phyloP scores from a whole-genome alignment of 2,113 vertebrate species.

The Salvelinus fontinalis region DNA sequence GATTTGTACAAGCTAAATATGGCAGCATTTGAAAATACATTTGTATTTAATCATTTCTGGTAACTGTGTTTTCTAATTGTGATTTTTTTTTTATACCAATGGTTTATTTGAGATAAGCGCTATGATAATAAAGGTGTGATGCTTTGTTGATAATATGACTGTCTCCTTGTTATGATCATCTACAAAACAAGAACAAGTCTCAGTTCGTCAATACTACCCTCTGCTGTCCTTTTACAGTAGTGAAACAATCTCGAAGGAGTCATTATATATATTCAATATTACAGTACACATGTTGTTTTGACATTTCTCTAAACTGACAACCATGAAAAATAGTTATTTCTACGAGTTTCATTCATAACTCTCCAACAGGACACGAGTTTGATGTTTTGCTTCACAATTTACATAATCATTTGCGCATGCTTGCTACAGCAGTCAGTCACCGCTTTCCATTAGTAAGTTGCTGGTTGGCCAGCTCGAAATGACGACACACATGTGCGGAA shows the following conservation, averaged over 20 bases:
- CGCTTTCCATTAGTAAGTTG: background rate
- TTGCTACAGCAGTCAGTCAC: background rate
- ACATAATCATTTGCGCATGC: background rate
- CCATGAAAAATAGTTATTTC: background rate
- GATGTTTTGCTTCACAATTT: background rate
- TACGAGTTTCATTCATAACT: background rate
- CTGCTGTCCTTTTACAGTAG: slow-evolving; percentile 6
- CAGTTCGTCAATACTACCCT: slow-evolving; percentile 3
- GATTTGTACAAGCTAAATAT: background rate
- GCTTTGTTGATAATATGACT: slow-evolving; percentile 9
- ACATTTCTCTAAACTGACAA: too few species aligned
- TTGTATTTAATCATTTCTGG: background rate
- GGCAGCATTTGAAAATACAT: background rate
- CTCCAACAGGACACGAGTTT: background rate
- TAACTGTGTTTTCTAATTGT: background rate
- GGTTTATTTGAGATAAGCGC: background rate
- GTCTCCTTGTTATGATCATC: background rate
- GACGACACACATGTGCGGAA: background rate
- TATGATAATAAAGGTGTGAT: slow-evolving; percentile 2
- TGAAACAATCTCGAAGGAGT: background rate
- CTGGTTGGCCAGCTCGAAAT: slow-evolving; percentile 48
- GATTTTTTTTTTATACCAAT: background rate
- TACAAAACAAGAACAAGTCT: background rate
- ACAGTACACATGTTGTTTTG: background rate
- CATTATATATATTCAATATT: background rate